phyloP scores from a whole-genome alignment of 2,797 vertebrate species.

The Nyctibius grandis region DNA sequence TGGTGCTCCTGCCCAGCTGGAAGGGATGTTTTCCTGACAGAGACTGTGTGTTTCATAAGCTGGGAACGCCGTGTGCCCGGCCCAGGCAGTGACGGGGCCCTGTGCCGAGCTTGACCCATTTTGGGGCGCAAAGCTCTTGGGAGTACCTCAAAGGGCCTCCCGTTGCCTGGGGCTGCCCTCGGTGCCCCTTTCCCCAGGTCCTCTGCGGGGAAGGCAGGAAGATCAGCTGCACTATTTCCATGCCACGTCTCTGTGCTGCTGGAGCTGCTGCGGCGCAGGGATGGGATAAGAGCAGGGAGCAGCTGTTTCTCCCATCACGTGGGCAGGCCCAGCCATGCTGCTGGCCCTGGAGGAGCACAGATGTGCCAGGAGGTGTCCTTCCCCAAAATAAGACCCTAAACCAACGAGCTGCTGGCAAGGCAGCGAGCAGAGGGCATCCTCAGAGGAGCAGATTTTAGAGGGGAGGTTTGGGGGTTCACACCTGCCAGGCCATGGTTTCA shows the following conservation, averaged over 20 bases:
- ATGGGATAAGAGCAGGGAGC: neutral
- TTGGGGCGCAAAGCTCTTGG: slow-evolving; percentile 15
- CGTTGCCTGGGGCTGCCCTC: neutral
- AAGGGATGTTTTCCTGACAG: neutral
- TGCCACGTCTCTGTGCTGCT: neutral
- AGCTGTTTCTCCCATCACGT: neutral
- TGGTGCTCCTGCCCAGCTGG: neutral
- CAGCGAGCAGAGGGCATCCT: neutral
- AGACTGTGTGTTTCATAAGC: slow-evolving; percentile 38
- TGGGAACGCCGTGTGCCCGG: neutral
- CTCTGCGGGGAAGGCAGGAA: neutral
- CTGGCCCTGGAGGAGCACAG: neutral
- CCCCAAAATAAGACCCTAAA: neutral
- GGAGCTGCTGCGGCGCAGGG: neutral
- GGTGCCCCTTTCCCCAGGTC: neutral
- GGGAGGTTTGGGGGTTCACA: neutral
- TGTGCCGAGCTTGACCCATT: slow-evolving; percentile 19
- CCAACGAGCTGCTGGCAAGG: neutral
- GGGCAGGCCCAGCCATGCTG: neutral
- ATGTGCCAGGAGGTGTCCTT: neutral
- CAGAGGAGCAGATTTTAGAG: neutral
- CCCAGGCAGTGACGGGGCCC: neutral
- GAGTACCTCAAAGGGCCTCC: slow-evolving; percentile 29
- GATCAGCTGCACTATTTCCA: neutral
- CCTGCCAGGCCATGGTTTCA: neutral